Conservation (phyloP, 1,140 invertebrate species). For the Drosophila willistoni region DNA sequence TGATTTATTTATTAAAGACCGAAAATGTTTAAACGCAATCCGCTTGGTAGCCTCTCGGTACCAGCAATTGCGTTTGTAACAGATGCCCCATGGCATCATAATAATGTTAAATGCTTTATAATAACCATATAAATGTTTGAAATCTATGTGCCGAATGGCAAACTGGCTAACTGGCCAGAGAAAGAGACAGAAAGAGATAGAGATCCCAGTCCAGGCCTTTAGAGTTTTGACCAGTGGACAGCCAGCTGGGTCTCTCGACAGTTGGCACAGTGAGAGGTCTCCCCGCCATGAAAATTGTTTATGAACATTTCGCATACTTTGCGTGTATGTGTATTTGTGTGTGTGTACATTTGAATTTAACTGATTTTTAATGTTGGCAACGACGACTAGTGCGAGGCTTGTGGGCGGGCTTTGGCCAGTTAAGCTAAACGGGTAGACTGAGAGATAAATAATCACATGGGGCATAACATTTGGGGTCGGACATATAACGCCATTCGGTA, state of each 20-base stretch:
- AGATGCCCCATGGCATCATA: constrained; percentile 72
- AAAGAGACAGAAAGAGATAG: constrained; percentile 23
- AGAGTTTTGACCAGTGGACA: constrained; percentile 41
- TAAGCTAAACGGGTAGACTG: constrained; percentile 16
- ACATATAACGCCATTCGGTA: constrained; percentile 64
- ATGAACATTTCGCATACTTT: constrained; percentile 46
- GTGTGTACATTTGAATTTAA: constrained; percentile 67
- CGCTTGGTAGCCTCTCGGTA: neutral
- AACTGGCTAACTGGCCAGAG: constrained; percentile 46
- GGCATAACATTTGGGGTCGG: constrained; percentile 58
- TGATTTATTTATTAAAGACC: constrained; percentile 3
- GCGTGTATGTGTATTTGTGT: constrained; percentile 33
- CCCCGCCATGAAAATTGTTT: constrained; percentile 69
- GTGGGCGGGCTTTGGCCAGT: constrained; percentile 50
- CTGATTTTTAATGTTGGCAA: constrained; percentile 75
- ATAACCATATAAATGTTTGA: constrained; percentile 81
- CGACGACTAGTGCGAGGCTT: constrained; percentile 20
- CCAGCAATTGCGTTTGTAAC: constrained; percentile 52
- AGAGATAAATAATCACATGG: constrained; percentile 61
- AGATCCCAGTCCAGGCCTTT: neutral
- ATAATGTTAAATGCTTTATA: constrained; percentile 81
- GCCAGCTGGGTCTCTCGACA: constrained; percentile 56
- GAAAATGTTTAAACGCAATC: constrained; percentile 1
- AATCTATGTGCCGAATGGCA: constrained; percentile 74
- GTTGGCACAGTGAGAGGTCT: constrained; percentile 59